Base-by-base conservation (phyloP, 2,797 vertebrate species). In the Hybognathus amarus region DNA sequence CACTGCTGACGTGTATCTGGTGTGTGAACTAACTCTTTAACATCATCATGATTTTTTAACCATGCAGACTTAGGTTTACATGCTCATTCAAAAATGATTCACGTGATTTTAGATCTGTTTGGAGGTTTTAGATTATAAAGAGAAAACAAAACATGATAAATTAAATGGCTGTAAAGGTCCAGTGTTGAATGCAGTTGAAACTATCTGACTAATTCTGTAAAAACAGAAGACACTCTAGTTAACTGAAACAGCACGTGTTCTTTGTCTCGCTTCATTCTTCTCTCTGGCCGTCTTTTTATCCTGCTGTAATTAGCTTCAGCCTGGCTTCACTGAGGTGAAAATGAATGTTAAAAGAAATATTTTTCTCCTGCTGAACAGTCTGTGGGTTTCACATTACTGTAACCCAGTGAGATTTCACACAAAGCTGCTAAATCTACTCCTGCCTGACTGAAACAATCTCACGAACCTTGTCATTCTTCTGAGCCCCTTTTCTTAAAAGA, bases 311-410 rank as follows among this genome's bases (percentile, higher is more conserved):
- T 69, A 80, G 36, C 50, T 59, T 22, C 24, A 42, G 66, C 50
- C 33, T 22, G 36, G 33, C 22, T 68, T 68, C 33, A 79, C 77
- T 24, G 77, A 79, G 64, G 50, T 80, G 66, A 69, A 69, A 69
- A 80, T 70, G 2, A 80, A 80, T 70, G 66, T 70, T 70, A 30
- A 42, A 59, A 59, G 4, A 80, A 22, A 22, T 36, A 42, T 70
- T 18, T 27, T 33, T 33, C 17, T 69, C 36, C 22, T 42, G 66
- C 78, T 56, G 66, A 69, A 27, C 66, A 70, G 10, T 59, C 50
- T 45, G 50, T 22, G 52, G 18, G 22, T 59, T 59, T 59, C n/a
- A 22, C 52, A 69, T 80, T 68, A 56, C n/a, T 20, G 47, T 40
- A 52, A 36, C 45, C 22, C 5, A 38, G 42, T 68, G 64, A 69